Conservation (phyloP, 1,140 invertebrate species). For the Calliphora vicina region DNA sequence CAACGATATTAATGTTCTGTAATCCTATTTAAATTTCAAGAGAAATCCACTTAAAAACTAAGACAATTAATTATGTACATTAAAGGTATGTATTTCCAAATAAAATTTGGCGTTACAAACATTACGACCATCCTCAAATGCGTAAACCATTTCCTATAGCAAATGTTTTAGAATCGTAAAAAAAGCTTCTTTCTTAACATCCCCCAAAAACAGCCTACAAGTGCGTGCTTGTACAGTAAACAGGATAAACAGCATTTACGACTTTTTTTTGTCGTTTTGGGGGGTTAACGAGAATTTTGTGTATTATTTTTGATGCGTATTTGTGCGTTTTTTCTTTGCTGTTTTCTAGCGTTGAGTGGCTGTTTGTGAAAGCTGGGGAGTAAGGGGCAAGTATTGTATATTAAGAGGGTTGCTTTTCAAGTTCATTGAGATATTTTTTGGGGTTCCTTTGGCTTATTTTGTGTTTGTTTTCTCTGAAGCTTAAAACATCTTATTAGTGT, state of each 20-base stretch:
- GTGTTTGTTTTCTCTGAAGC: neutral
- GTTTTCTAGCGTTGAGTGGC: neutral
- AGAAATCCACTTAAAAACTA: too few species aligned
- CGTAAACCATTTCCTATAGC: neutral
- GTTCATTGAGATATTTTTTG: conserved; percentile 17
- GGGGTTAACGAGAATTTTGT: neutral
- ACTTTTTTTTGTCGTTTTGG: neutral
- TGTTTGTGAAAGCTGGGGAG: neutral
- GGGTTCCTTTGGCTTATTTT: neutral
- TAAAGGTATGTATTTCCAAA: too few species aligned
- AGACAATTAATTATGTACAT: too few species aligned
- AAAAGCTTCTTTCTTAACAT: conserved; percentile 19
- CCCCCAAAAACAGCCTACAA: neutral
- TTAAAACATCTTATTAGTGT: conserved; percentile 48
- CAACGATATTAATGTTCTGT: too few species aligned
- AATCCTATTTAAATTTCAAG: too few species aligned
- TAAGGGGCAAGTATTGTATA: neutral
- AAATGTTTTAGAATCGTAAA: neutral
- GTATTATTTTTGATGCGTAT: conserved; percentile 9
- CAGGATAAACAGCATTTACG: neutral
- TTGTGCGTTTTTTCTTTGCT: neutral
- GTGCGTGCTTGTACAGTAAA: neutral
- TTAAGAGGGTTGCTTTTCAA: conserved; percentile 34
- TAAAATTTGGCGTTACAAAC: neutral
- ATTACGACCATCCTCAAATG: too few species aligned